These are phyloP conservation scores for Adelges cooleyi DNA, from an alignment of 1,140 invertebrate species.

Conservation along the genomic window DNA sequence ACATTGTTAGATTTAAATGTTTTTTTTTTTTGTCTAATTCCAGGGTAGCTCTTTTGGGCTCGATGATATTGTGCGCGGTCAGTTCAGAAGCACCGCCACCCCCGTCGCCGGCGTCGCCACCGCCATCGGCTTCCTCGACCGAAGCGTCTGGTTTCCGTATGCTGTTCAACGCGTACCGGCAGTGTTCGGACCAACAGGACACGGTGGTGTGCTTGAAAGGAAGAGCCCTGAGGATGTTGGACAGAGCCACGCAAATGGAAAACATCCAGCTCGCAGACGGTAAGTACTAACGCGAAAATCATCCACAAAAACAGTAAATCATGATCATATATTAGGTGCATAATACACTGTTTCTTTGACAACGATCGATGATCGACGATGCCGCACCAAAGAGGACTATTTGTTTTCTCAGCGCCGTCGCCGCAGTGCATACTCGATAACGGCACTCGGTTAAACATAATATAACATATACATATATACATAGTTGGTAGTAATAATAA, in stretches of 20 bases:
- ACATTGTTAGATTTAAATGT: too few relatives aligned
- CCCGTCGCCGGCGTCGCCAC: neutral
- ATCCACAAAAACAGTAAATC: too few relatives aligned
- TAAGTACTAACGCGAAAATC: conserved; percentile 39
- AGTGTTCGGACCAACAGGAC: conserved; percentile 48
- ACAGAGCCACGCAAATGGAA: conserved; percentile 49
- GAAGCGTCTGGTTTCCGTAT: conserved; percentile 21
- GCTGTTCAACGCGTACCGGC: conserved; percentile 46
- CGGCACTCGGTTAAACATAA: too few relatives aligned
- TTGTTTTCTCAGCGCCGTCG: too few relatives aligned
- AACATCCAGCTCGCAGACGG: conserved; percentile 51
- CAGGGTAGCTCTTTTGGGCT: neutral
- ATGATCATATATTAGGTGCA: too few relatives aligned
- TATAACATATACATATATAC: too few relatives aligned
- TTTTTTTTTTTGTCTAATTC: neutral
- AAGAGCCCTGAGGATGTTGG: conserved; percentile 48
- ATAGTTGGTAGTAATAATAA: too few relatives aligned
- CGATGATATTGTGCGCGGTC: neutral
- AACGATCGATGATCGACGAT: too few relatives aligned
- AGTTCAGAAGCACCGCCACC: neutral
- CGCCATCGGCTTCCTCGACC: neutral
- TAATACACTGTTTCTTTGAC: too few relatives aligned
- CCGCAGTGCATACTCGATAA: too few relatives aligned
- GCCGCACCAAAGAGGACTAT: too few relatives aligned
- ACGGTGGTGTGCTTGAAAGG: conserved; percentile 55